These are phyloP conservation scores for Pomacea maculata DNA, from an alignment of 1,140 invertebrate species.

Conservation along the genomic window DNA sequence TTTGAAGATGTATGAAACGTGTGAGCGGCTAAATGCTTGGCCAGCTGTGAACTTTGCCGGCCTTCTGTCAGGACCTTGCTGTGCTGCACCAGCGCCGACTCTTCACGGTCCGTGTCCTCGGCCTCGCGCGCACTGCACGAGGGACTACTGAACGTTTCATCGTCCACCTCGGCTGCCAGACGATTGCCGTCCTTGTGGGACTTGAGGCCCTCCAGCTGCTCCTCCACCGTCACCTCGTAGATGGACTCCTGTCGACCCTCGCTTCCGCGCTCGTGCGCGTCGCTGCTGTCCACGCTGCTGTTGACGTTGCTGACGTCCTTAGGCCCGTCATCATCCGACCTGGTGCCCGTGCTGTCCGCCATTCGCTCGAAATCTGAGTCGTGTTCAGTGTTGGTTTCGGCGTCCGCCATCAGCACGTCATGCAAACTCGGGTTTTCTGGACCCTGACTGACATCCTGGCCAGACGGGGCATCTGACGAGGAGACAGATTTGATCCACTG, in stretches of 20 bases:
- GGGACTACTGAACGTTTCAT: slow-evolving; percentile 59
- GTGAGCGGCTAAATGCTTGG: slow-evolving; percentile 13
- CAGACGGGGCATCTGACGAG: slow-evolving; percentile 8
- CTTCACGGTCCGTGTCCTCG: slow-evolving; percentile 29
- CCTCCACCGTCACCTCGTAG: slow-evolving; percentile 62
- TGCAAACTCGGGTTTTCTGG: background rate
- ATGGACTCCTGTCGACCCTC: slow-evolving; percentile 52
- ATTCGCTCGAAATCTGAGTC: slow-evolving; percentile 41
- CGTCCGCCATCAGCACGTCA: slow-evolving; percentile 35
- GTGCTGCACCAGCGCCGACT: slow-evolving; percentile 31
- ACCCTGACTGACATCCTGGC: background rate
- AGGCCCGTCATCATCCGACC: slow-evolving; percentile 13
- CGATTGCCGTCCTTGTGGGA: slow-evolving; percentile 30
- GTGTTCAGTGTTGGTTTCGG: slow-evolving; percentile 43
- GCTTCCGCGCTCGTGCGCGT: slow-evolving; percentile 24
- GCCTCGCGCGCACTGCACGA: slow-evolving; percentile 38
- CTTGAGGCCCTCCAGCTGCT: slow-evolving; percentile 49
- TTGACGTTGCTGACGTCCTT: slow-evolving; percentile 29
- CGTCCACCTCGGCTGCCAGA: slow-evolving; percentile 47
- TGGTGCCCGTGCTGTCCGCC: slow-evolving; percentile 31
- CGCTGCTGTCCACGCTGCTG: slow-evolving; percentile 50
- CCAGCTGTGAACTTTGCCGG: slow-evolving; percentile 24
- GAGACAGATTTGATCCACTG: slow-evolving; percentile 61
- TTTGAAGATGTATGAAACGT: background rate
- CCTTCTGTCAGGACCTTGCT: slow-evolving; percentile 30